These are phyloP conservation scores for Lasioglossum baleicum DNA, from an alignment of 1,140 invertebrate species.

Conservation along the genomic window DNA sequence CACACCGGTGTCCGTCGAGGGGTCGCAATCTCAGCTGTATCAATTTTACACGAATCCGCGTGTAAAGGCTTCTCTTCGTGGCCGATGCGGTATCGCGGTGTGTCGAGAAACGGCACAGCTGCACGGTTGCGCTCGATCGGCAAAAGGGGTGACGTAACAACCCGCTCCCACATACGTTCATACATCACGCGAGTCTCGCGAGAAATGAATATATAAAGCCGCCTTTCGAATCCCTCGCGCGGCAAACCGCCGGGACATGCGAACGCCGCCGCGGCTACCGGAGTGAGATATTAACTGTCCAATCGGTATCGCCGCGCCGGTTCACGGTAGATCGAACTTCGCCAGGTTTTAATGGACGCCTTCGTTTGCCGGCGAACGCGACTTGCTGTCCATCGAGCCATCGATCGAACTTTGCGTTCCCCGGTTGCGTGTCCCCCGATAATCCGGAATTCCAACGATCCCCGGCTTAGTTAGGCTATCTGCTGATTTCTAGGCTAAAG, in stretches of 20 bases:
- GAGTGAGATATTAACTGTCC: conserved; percentile 77
- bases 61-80: conserved; percentile 20
- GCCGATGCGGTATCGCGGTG: background rate
- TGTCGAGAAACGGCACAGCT: conserved; percentile 37
- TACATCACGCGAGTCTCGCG: conserved; percentile 60
- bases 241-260: conserved; percentile 54
- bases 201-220: conserved; percentile 72
- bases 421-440: background rate
- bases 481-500: background rate
- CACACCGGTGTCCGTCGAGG: background rate
- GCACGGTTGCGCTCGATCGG: conserved; percentile 12
- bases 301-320: conserved; percentile 65
- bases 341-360: conserved; percentile 46
- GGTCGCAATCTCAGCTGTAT: conserved; percentile 21
- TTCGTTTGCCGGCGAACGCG: background rate
- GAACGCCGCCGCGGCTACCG: conserved; percentile 43
- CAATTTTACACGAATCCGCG: conserved; percentile 49
- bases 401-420: background rate
- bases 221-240: conserved; percentile 68
- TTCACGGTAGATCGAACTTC: conserved; percentile 69
- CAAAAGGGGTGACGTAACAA: conserved; percentile 64
- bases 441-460: background rate
- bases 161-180: conserved; percentile 70
- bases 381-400: background rate
- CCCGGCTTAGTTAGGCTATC: background rate